Evolutionary conservation across 1,140 invertebrate species (phyloP), one percentile per base, ranked within the genome.

Genomic region (Parapsyche elsis): DNA sequence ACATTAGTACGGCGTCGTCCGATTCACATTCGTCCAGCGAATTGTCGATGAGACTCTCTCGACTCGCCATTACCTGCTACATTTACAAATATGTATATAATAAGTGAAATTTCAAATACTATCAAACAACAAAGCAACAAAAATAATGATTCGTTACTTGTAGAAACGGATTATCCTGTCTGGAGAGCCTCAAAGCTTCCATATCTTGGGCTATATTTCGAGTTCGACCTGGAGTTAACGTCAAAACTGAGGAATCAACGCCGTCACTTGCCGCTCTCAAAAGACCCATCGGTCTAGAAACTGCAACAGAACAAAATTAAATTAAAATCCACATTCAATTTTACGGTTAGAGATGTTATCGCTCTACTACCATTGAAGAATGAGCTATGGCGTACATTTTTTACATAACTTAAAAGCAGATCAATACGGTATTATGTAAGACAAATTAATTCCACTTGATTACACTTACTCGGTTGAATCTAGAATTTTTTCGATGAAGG

Each of bases 141-240:
- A n/a, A n/a, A n/a, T n/a, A n/a, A n/a, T n/a, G n/a, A 24, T 30
- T 59, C 46, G 21, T 64, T n/a, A 93, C 93, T 90, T 94, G 92
- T 80, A 96, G 88, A 86, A 94, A 95, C 23, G 94, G 94, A 89
- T 95, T 95, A 85, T 95, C 94, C 87, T 95, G 94, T 80, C 94
- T 88, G 30, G 94, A 95, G 21, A 94, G 89, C 81, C 94, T 90
- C 24, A 95, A 87, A 19, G 94, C 93, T 87, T 95, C 93, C 94
- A 95, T 95, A 85, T 95, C 94, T 87, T 94, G 92, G 86, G 94
- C 93, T 84, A 95, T 94, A 87, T 95, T 94, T 83, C 94, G 90
- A 74, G 92, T 92, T 83, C 93, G 90, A 53, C 93, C 93, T 53
- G 93, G 93, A 82, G 93, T 94, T 81, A 93, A 86, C 74, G 93